Evolutionary conservation across 2,888 invertebrate species (phyloP).

Genomic region (Cephus rjabovi): DNA sequence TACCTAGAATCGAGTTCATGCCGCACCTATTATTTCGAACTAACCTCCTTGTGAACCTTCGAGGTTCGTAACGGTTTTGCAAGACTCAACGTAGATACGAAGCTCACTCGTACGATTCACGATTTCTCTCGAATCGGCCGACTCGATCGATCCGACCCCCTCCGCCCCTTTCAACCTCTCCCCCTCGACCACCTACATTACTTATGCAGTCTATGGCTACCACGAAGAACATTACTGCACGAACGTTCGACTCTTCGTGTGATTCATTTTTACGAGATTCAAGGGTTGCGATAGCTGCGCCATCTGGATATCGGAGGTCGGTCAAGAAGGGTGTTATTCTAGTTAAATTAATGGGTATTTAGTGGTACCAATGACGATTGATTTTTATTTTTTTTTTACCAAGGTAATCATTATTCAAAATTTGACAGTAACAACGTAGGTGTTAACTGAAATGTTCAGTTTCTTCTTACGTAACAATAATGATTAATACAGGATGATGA

Average conservation of each 20-base stretch:
- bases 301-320: neutral
- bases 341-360: too few relatives aligned
- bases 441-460: too few relatives aligned
- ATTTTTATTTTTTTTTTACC: too few relatives aligned
- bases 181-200: neutral
- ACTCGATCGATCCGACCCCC: neutral
- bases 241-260: neutral
- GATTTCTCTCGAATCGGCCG: conserved; percentile 6
- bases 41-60: neutral
- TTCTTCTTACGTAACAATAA: too few relatives aligned
- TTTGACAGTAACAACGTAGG: too few relatives aligned
- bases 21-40: neutral
- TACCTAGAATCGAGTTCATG: neutral
- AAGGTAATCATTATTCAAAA: too few relatives aligned
- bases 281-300: neutral
- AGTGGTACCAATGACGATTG: too few relatives aligned
- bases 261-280: neutral
- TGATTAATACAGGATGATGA: too few relatives aligned
- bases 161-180: too few relatives aligned
- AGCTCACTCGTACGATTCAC: neutral
- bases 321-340: neutral
- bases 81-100: neutral
- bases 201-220: conserved; percentile 1
- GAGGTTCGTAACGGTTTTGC: neutral
- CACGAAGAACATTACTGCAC: neutral